A percentile compares a stretch with the other conserved stretches of the same genome.
Conservation (phyloP, 1,140 invertebrate genomes). For the Chionoecetes opilio region DNA sequence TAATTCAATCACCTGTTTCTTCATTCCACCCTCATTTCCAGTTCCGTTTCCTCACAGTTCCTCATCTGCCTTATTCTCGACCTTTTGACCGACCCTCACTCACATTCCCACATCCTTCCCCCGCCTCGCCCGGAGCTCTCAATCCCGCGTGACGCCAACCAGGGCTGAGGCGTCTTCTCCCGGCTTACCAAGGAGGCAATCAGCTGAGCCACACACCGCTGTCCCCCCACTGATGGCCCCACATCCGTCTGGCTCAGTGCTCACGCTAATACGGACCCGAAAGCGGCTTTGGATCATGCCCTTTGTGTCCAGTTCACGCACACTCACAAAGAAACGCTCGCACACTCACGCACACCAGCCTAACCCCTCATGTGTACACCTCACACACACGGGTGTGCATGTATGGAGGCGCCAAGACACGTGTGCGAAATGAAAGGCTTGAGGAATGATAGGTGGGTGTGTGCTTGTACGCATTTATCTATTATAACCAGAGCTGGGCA, state of each 20-base stretch:
- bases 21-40: not conserved
- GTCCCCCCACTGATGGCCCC: not conserved
- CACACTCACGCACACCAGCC: not conserved
- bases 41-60: not conserved
- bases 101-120: not conserved
- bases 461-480: too few relatives aligned
- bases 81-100: not conserved
- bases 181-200: not conserved
- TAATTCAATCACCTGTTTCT: too few relatives aligned
- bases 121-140: conserved; percentile 7
- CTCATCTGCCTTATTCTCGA: not conserved
- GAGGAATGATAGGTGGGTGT: too few relatives aligned
- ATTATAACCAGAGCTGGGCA: too few relatives aligned
- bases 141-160: not conserved
- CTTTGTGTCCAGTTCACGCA: conserved; percentile 16
- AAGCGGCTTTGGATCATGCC: not conserved
- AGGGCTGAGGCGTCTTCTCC: too few relatives aligned
- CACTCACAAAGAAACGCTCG: not conserved
- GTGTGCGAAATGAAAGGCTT: too few relatives aligned
- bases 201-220: not conserved
- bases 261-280: conserved; percentile 15
- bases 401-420: too few relatives aligned
- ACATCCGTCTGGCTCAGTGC: conserved; percentile 12
- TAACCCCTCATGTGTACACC: not conserved
- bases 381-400: not conserved